A percentile compares a stretch with the other conserved stretches of the same genome.
phyloP scores from a whole-genome alignment of 2,797 vertebrate genomes.

The Potorous gilbertii region DNA sequence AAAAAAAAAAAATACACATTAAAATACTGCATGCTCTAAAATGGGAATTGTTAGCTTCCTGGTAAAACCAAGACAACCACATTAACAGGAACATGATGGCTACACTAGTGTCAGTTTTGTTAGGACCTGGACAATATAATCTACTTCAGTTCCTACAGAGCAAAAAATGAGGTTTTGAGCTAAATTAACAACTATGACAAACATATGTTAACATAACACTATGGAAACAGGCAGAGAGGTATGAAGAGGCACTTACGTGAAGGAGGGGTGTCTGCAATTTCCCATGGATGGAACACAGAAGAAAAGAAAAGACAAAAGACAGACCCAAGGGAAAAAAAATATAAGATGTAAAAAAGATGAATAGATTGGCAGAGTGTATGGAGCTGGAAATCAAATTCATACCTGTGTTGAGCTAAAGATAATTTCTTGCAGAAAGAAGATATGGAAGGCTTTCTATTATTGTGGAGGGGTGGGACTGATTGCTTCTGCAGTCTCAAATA shows the following conservation, averaged over 20 bases:
- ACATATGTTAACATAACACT: conserved; percentile 77
- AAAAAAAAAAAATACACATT: conserved; percentile 64
- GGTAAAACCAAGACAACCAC: conserved; percentile 66
- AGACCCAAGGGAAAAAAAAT: conserved; percentile 83
- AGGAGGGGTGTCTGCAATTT: conserved; percentile 90
- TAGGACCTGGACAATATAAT: conserved; percentile 72
- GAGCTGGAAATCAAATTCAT: conserved; percentile 77
- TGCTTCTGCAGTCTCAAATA: not conserved
- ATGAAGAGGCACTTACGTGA: conserved; percentile 92
- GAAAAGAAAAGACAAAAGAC: conserved; percentile 87
- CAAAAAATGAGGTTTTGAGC: conserved; percentile 65
- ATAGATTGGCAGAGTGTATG: conserved; percentile 72
- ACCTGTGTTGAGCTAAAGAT: conserved; percentile 66
- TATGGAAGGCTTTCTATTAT: conserved; percentile 13
- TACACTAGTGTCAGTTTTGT: conserved; percentile 83
- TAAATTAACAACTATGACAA: conserved; percentile 79
- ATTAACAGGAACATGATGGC: conserved; percentile 57
- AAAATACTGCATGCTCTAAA: conserved; percentile 80
- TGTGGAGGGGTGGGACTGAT: not conserved
- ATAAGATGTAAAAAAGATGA: conserved; percentile 87
- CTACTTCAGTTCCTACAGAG: conserved; percentile 74
- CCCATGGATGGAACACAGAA: conserved; percentile 92
- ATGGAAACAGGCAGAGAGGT: conserved; percentile 79
- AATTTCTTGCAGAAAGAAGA: conserved; percentile 57
- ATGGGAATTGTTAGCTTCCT: conserved; percentile 72